Conservation (phyloP, 2,888 invertebrate species). For the Lottia scabra region DNA sequence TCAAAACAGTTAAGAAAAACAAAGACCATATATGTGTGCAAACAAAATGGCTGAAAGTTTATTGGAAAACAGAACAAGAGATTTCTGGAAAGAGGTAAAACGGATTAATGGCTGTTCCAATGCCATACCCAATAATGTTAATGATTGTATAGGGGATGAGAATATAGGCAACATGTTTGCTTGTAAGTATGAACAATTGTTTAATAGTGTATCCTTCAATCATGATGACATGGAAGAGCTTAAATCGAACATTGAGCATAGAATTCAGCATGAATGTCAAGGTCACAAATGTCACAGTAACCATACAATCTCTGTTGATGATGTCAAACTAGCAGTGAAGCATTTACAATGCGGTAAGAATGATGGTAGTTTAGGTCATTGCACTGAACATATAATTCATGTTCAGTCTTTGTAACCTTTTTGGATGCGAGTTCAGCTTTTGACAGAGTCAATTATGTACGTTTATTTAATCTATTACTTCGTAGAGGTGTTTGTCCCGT, state of each 20-base stretch:
- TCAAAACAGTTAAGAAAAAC: neutral
- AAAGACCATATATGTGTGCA: neutral
- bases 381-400: no score
- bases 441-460: no score
- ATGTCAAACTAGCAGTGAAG: neutral
- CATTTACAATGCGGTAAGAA: neutral
- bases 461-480: no score
- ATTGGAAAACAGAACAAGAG: neutral
- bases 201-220: neutral
- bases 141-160: neutral
- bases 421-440: no score
- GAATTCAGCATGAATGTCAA: neutral
- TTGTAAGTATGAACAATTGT: neutral
- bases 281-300: neutral
- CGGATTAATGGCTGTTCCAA: neutral
- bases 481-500: no score
- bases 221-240: neutral
- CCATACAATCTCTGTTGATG: neutral
- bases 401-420: no score
- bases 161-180: neutral
- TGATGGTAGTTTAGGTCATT: neutral
- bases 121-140: neutral
- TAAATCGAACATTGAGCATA: neutral
- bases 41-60: constrained; percentile 1
- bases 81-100: neutral